Conservation (phyloP, 2,113 vertebrate species). For the Scophthalmus maximus region DNA sequence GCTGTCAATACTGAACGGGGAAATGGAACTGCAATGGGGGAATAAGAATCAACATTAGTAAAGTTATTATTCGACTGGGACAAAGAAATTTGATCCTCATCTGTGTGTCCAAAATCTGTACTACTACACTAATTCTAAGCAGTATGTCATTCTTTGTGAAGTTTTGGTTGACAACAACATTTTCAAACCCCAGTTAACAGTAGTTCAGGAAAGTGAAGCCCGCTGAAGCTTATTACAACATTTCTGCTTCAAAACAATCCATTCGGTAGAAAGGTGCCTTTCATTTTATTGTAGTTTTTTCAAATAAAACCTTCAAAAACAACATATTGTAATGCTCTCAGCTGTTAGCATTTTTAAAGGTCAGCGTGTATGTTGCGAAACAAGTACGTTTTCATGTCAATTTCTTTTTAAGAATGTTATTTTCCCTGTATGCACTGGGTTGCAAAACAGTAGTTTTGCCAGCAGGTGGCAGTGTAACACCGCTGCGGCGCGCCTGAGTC, state of each 20-base stretch:
- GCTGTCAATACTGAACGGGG: conserved; percentile 98
- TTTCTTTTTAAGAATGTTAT: too few species aligned
- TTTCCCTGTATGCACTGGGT: too few species aligned
- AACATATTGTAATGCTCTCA: too few species aligned
- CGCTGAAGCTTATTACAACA: too few species aligned
- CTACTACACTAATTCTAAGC: too few species aligned
- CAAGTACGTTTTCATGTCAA: too few species aligned
- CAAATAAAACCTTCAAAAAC: too few species aligned
- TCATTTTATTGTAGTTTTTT: too few species aligned
- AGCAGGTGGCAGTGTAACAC: conserved; percentile 74
- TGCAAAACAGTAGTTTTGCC: conserved; percentile 13
- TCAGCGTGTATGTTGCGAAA: too few species aligned
- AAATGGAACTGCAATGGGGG: conserved; percentile 90
- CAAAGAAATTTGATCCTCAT: background rate
- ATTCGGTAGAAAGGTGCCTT: background rate
- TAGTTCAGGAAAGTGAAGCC: too few species aligned
- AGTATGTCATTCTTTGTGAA: background rate
- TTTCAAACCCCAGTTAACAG: too few species aligned
- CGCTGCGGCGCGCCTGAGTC: background rate
- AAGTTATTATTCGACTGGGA: background rate
- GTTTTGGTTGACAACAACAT: background rate
- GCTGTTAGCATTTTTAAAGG: too few species aligned
- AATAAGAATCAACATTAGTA: background rate
- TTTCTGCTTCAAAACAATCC: background rate
- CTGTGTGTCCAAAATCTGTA: background rate